Evolutionary conservation across 2,797 vertebrate genomes (phyloP).

Genomic region (Moxostoma hubbsi): DNA sequence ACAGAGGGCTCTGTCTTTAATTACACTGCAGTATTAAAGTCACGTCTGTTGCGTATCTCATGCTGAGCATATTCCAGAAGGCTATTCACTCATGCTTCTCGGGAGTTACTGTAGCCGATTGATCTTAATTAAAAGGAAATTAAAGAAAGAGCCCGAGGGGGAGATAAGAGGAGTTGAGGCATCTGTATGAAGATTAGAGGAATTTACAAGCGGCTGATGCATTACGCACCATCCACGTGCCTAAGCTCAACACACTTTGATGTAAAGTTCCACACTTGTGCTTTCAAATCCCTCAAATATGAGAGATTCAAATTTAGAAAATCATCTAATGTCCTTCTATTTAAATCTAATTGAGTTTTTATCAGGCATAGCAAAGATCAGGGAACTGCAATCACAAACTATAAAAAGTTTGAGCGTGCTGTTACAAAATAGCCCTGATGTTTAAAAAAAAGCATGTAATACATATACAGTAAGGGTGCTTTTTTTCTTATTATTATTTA

Average conservation of each 20-base stretch:
- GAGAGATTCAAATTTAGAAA: background rate
- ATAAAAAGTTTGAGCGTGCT: no score
- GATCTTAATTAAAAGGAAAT: conserved; percentile 51
- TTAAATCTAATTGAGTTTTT: background rate
- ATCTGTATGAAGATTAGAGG: conserved; percentile 36
- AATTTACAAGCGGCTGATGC: conserved; percentile 34
- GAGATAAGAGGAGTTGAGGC: conserved; percentile 32
- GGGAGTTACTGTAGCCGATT: background rate
- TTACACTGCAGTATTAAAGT: conserved; percentile 33
- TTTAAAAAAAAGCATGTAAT: background rate
- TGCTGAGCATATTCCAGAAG: background rate
- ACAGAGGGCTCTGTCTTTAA: conserved; percentile 44
- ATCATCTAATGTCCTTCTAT: background rate
- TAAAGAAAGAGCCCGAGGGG: conserved; percentile 20
- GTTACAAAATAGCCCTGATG: background rate
- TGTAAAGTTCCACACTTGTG: background rate
- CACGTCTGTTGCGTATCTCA: background rate
- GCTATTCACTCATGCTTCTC: background rate
- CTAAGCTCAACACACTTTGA: conserved; percentile 13
- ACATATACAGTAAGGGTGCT: no score
- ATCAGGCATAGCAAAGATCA: background rate
- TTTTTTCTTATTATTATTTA: no score
- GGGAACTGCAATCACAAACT: background rate
- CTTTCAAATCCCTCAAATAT: background rate
- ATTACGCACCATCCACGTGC: conserved; percentile 7